Evolutionary conservation across 2,797 vertebrate species (phyloP).

Genomic region (Lithobates sylvaticus): DNA sequence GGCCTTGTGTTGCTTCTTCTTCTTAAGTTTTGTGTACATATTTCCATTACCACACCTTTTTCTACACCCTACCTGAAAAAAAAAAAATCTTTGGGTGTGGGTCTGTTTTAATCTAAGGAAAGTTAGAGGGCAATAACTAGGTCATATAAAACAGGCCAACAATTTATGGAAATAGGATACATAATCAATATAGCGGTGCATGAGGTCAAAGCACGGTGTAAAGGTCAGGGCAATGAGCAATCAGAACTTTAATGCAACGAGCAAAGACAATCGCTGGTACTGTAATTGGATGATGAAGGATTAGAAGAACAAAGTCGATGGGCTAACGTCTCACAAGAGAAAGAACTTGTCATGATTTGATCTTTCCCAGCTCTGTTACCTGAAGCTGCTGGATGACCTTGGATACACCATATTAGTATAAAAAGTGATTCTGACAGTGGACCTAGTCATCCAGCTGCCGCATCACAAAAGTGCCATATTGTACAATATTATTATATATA

Average conservation of each 20-base stretch:
- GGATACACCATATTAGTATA: background rate
- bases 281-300: conserved; percentile 4
- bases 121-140: background rate
- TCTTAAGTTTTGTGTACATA: too few species aligned
- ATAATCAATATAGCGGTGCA: background rate
- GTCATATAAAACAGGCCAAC: background rate
- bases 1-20: too few species aligned
- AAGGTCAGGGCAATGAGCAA: background rate
- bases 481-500: background rate
- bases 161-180: background rate
- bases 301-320: conserved; percentile 2
- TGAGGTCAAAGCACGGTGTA: background rate
- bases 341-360: background rate
- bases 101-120: background rate
- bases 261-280: background rate
- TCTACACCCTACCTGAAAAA: too few species aligned
- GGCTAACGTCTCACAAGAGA: background rate
- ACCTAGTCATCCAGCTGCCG: background rate
- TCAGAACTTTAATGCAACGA: background rate
- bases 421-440: background rate
- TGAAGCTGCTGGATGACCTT: background rate
- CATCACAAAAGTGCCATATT: background rate
- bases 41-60: too few species aligned
- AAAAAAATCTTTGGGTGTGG: background rate
- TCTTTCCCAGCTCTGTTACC: background rate